Evolutionary conservation across 1,140 invertebrate genomes (phyloP), one percentile per base, ranked within the genome.

Genomic region (Drosophila navojoa): DNA sequence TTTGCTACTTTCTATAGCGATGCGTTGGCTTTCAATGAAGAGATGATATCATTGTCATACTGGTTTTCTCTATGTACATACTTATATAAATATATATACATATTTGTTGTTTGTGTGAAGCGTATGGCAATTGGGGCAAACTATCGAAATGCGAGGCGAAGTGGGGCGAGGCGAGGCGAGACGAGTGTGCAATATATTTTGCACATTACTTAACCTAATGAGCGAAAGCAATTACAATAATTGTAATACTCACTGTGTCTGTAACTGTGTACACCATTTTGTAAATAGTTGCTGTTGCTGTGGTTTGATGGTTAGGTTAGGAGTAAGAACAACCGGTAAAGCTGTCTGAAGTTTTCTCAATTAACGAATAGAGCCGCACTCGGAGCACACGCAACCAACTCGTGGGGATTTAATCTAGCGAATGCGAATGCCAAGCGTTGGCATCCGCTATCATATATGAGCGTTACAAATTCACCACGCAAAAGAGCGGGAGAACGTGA

Each of bases 251-350:
- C 75, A 91, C 90, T 72, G 70, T 54, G 71, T 78, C 77, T 79
- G 90, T 91, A 19, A 91, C 81, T 53, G 72, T 45, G 76, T 91
- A 80, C 62, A 91, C 90, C 90, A 91, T 91, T 74, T 87, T 90
- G 57, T 19, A 19, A 32, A 66, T 59, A 63, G 40, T 44, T 44
- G 40, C 11, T 44, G 29, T 32, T 32, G 29, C 6, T 7, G 29
- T 32, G 0, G 35, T 38, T 38, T 38, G 35, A 3, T 38, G 35
- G 35, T 27, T 52, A 35, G 32, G 49, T 40, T 13, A 38, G 25
- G 45, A 32, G 29, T 19, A 55, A 57, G 16, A 57, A 59, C 52
- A 76, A 73, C 77, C 77, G 77, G 71, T 81, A 74, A 77, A 81
- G 71, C 60, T 16, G 60, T 64, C 71, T 44, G 76, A 84, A 85